Evolutionary conservation across 2,888 invertebrate species (phyloP).

Genomic region (Isoperla grammatica): DNA sequence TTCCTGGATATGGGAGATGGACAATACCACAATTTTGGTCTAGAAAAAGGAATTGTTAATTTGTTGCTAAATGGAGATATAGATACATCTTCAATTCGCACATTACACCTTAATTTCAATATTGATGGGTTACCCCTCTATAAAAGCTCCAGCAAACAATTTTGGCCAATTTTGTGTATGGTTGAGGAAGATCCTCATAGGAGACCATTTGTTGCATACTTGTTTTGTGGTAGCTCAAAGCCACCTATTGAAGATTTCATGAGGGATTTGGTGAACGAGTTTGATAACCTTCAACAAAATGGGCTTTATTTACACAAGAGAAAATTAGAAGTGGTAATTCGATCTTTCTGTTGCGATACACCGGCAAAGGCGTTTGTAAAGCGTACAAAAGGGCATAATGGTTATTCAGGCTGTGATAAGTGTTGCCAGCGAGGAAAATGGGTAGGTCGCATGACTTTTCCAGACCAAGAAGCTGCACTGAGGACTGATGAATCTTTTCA

Average conservation of each 20-base stretch:
- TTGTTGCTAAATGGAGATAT: no score
- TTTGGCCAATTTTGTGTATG: conserved; percentile 29
- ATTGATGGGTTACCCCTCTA: conserved; percentile 29
- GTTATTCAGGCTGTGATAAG: conserved; percentile 8
- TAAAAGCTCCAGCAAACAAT: conserved; percentile 22
- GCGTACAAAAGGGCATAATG: conserved; percentile 3
- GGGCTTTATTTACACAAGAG: conserved; percentile 9
- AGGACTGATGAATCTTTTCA: conserved; percentile 1
- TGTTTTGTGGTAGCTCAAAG: background rate
- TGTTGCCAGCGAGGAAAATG: conserved; percentile 5
- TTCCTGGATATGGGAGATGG: no score
- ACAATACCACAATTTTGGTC: no score
- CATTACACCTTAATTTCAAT: background rate
- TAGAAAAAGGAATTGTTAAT: no score
- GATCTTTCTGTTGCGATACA: conserved; percentile 26
- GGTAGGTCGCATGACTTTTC: background rate
- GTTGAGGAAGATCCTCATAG: conserved; percentile 8
- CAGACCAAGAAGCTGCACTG: background rate
- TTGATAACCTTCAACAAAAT: background rate
- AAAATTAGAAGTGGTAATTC: conserved; percentile 5
- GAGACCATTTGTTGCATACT: no score
- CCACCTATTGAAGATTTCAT: background rate
- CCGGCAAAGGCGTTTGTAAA: conserved; percentile 1
- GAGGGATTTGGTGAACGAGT: background rate
- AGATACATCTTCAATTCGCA: no score